Evolutionary conservation across 2,797 vertebrate species (phyloP).

Genomic region (Syndactyla subalaris): DNA sequence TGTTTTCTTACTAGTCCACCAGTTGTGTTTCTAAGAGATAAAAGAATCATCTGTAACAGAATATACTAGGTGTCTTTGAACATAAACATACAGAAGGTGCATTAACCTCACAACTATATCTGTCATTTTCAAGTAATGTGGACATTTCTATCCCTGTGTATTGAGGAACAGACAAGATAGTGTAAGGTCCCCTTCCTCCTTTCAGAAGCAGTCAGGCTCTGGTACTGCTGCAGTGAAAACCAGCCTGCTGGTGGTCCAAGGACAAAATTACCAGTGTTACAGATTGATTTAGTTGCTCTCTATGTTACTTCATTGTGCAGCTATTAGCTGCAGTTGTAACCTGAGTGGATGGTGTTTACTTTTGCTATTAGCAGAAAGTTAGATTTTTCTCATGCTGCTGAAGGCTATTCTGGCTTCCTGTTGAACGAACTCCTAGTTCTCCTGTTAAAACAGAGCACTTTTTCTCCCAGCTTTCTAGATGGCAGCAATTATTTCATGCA

Average conservation of each 20-base stretch:
- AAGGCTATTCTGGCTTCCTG: background rate
- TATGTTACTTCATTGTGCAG: background rate
- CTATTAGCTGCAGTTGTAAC: background rate
- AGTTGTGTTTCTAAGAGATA: background rate
- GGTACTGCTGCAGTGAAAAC: background rate
- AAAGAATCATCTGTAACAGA: background rate
- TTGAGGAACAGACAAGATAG: background rate
- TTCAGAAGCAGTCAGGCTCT: background rate
- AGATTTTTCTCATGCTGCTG: background rate
- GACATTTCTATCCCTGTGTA: background rate
- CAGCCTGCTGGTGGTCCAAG: background rate
- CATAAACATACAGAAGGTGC: fast-evolving
- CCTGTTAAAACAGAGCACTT: background rate
- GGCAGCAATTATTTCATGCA: background rate
- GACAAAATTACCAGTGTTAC: background rate
- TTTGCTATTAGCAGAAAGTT: background rate
- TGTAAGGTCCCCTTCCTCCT: background rate
- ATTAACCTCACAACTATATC: background rate
- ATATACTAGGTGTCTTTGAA: background rate
- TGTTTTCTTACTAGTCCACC: background rate
- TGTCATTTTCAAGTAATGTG: background rate
- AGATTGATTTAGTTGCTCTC: background rate
- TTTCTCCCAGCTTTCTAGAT: background rate
- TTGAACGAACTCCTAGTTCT: background rate
- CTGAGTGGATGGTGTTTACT: background rate